phyloP scores from a whole-genome alignment of 2,888 invertebrate genomes.

The Agonopterix subpropinquella region DNA sequence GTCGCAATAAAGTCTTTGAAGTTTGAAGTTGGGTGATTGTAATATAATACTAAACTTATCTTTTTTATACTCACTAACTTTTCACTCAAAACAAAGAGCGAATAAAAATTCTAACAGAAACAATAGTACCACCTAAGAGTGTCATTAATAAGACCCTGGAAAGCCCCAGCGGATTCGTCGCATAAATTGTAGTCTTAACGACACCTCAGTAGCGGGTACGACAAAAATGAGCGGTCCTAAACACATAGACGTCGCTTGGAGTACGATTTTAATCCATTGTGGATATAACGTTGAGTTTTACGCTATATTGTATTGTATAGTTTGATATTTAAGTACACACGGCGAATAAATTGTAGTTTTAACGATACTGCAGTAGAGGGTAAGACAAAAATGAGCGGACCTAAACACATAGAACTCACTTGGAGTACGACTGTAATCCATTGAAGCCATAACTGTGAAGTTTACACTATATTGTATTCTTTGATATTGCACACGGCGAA shows the following conservation, averaged over 20 bases:
- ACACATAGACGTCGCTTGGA: not conserved
- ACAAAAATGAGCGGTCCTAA: slow-evolving; percentile 1
- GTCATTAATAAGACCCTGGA: slow-evolving; percentile 4
- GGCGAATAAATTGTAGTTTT: slow-evolving; percentile 3
- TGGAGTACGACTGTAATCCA: not conserved
- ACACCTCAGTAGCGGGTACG: slow-evolving; percentile 2
- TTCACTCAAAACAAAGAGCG: no score
- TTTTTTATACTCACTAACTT: no score
- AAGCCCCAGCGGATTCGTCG: slow-evolving; percentile 3
- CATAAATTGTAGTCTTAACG: slow-evolving; percentile 6
- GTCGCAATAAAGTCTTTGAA: no score
- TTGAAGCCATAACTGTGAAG: no score
- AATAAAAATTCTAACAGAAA: not conserved
- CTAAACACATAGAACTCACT: not conserved
- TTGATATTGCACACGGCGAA: no score
- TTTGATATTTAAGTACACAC: no score
- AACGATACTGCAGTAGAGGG: slow-evolving; percentile 3
- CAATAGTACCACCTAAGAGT: not conserved
- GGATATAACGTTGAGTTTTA: no score
- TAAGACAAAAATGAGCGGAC: slow-evolving; percentile 1
- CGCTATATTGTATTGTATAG: no score
- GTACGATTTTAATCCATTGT: not conserved
- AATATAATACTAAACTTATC: no score
- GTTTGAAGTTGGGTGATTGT: no score
- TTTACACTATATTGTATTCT: no score